Evolutionary conservation across 1,140 invertebrate species (phyloP).

Genomic region (Dysdera silvatica): DNA sequence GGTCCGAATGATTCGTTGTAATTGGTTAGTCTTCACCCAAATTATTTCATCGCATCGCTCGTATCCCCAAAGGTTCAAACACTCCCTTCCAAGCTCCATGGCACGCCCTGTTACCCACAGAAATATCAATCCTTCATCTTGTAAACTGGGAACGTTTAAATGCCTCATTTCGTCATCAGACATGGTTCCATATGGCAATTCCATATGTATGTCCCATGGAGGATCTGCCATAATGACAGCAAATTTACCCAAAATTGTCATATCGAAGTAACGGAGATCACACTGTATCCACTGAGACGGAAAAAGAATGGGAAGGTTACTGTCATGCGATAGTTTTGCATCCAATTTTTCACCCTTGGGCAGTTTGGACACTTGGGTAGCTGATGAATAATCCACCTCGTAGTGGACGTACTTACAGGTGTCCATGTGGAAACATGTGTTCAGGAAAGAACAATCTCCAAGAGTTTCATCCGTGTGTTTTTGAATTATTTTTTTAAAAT

Average conservation of each 20-base stretch:
- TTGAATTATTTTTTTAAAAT: constrained; percentile 97
- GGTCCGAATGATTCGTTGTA: constrained; percentile 92
- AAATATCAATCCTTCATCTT: constrained; percentile 93
- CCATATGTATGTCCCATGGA: constrained; percentile 98
- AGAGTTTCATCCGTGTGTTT: constrained; percentile 90
- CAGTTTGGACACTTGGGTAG: constrained; percentile 13
- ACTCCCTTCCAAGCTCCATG: constrained; percentile 93
- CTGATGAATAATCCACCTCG: constrained; percentile 60
- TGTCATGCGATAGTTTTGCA: constrained; percentile 13
- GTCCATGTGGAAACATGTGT: constrained; percentile 99
- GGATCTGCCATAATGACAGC: constrained; percentile 93
- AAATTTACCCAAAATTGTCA: constrained; percentile 89
- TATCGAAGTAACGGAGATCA: constrained; percentile 88
- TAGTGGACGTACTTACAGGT: constrained; percentile 97
- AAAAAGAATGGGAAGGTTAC: constrained; percentile 28
- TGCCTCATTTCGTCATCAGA: constrained; percentile 97
- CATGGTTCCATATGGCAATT: constrained; percentile 98
- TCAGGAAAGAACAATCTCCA: constrained; percentile 94
- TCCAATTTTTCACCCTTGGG: constrained; percentile 12
- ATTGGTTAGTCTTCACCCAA: constrained; percentile 98
- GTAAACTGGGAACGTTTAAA: constrained; percentile 76
- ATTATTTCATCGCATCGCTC: constrained; percentile 94
- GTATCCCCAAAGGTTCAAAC: constrained; percentile 87
- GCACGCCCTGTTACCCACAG: constrained; percentile 96
- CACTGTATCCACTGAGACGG: constrained; percentile 84